Percentiles rank a stretch among this genome's conserved stretches.
Conservation (phyloP, 2,113 vertebrate genomes). For the Hydrochoerus hydrochaeris region DNA sequence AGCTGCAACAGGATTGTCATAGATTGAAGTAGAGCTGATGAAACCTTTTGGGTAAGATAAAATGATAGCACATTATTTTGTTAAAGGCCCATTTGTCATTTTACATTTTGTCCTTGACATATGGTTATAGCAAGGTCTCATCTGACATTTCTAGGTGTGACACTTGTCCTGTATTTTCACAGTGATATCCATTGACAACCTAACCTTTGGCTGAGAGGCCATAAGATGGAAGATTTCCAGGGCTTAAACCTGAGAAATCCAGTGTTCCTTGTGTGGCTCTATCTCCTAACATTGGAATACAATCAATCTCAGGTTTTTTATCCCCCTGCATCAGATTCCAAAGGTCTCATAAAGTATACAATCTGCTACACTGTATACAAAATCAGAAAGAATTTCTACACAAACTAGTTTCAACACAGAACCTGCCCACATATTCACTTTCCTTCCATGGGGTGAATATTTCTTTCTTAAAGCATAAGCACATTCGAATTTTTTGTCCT, state of each 20-base stretch:
- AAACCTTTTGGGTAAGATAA: neutral
- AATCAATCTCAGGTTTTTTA: neutral
- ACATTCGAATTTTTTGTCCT: neutral
- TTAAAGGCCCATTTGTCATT: slow-evolving; percentile 31
- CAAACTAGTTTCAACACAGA: neutral
- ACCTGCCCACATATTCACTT: neutral
- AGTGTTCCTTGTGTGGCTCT: neutral
- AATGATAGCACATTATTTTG: neutral
- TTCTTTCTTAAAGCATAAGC: neutral
- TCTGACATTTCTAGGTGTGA: neutral
- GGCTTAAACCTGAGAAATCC: slow-evolving; percentile 50
- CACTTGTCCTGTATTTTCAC: neutral
- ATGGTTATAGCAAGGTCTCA: slow-evolving; percentile 36
- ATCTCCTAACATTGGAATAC: neutral
- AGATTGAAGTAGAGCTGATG: neutral
- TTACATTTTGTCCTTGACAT: slow-evolving; percentile 56
- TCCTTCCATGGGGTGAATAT: neutral
- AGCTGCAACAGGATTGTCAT: neutral
- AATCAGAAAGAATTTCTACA: neutral
- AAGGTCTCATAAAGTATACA: neutral
- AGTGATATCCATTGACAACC: neutral
- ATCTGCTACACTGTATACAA: neutral
- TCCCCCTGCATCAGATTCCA: neutral
- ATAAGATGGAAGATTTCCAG: slow-evolving; percentile 20
- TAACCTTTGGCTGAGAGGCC: neutral